Evolutionary conservation across 2,888 invertebrate species (phyloP), one percentile per base, ranked within the genome.

Genomic region (Trypoxylon attenuatum): DNA sequence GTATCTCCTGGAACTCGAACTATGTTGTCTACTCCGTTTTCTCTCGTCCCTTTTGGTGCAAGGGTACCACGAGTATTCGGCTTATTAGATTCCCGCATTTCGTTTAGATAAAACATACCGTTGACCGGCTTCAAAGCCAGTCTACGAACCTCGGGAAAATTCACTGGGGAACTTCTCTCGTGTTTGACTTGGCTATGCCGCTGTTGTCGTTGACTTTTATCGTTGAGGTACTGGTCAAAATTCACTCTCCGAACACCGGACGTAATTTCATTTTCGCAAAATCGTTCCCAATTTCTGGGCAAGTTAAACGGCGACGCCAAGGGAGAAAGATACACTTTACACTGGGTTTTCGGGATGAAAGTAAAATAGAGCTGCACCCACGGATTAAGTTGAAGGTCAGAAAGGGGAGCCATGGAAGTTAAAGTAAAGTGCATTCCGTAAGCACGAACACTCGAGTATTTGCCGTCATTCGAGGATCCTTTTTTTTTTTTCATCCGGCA

Each of bases 21-120:
- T 58, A 67, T n/a, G n/a, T 72, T 56, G 49, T 19, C 47, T 45
- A 46, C 49, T 47, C 51, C 16, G 46, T 63, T 54, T 73, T 53
- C 57, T 70, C 73, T 66, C 67, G 56, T n/a, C n/a, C n/a, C n/a
- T n/a, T n/a, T n/a, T n/a, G n/a, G n/a, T n/a, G n/a, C n/a, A 61
- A 51, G n/a, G 45, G 29, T 29, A 6, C 39, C n/a, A n/a, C 13
- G 42, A 63, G 58, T 56, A 55, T 76, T 73, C 46, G 38, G 73
- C 69, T 76, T 75, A 76, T 74, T 74, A 67, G 67, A 76, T 73
- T 67, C 64, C 57, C 45, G 41, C 27, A 38, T 43, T 22, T 23
- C 42, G 42, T 19, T 8, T 19, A 27, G 49, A 22, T 41, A 42
- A 58, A 43, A 51, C 56, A 55, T 59, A 55, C 55, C 45, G 49